Evolutionary conservation across 2,797 vertebrate species (phyloP), one percentile per base, ranked within the genome.

Genomic region (Chelon auratus): DNA sequence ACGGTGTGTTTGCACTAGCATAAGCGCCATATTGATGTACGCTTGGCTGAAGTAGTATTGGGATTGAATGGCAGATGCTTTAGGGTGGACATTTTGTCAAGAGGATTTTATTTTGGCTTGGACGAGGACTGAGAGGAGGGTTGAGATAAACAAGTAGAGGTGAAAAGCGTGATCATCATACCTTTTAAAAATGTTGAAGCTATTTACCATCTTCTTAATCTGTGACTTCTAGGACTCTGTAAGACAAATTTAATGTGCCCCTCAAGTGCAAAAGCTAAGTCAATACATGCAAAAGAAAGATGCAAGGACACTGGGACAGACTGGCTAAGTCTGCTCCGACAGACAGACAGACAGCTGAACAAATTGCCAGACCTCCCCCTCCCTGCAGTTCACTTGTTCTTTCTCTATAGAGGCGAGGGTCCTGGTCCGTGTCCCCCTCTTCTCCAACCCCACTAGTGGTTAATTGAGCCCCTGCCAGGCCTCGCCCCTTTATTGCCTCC

Each of bases 381-480:
- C 87, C 87, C 81, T 66, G 81, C 83, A 83, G 78, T 85, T 89
- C 87, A 84, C 88, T 93, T 92, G 90, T 92, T 89, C 82, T 64
- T 64, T 77, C 83, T 88, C 80, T 91, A 87, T 88, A 88, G 91
- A 89, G 68, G 72, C 85, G 76, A 83, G 84, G 85, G 73, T 90
- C 84, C 83, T 87, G 81, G 89, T 90, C 87, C 78, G 54, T 89
- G 79, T 86, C 85, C 89, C 86, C 86, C 81, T 87, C 90, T 80
- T 86, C 83, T 86, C 83, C 81, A 80, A 63, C 81, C 74, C 83
- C 86, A 87, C 82, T 87, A 87, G 90, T 90, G 91, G 85, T 93
- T 93, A 88, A 92, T 93, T 91, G 89, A 93, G 86, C 90, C 82
- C 90, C 87, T 89, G 92, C 93, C 93, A 93, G 82, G 88, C 88